Evolutionary conservation across 2,797 vertebrate species (phyloP).

Genomic region (Hippocampus kuda): DNA sequence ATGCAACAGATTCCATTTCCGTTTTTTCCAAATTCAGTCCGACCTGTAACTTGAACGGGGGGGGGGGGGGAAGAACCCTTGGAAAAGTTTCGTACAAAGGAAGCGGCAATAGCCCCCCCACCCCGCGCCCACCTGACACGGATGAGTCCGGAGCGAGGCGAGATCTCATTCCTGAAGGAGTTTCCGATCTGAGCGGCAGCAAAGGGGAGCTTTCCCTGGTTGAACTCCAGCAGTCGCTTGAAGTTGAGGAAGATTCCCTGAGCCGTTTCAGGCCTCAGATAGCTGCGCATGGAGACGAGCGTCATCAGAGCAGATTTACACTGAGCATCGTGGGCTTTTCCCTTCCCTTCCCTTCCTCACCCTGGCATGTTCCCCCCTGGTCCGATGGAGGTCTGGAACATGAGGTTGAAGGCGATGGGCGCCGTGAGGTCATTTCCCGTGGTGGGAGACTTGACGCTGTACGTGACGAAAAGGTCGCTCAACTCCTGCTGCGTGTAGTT

Average conservation of each 20-base stretch:
- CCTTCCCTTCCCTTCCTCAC: slow-evolving; percentile 50
- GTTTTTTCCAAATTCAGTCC: no score
- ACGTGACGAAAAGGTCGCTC: slow-evolving; percentile 87
- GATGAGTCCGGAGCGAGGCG: slow-evolving; percentile 94
- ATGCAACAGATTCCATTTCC: no score
- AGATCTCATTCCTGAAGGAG: slow-evolving; percentile 98
- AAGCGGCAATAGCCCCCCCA: no score
- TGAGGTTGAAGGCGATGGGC: slow-evolving; percentile 93
- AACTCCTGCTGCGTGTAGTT: slow-evolving; percentile 90
- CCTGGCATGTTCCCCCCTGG: slow-evolving; percentile 94
- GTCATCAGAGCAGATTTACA: no score
- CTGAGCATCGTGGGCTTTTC: background rate
- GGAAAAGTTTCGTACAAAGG: no score
- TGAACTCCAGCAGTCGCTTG: slow-evolving; percentile 95
- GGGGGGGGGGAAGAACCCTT: no score
- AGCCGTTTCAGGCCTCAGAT: slow-evolving; percentile 96
- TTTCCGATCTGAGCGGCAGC: slow-evolving; percentile 98
- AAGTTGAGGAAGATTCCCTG: slow-evolving; percentile 99
- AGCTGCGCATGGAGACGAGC: slow-evolving; percentile 60
- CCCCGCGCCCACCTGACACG: slow-evolving; percentile 78
- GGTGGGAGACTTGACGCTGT: slow-evolving; percentile 88
- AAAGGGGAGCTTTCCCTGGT: slow-evolving; percentile 96
- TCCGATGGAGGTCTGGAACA: slow-evolving; percentile 98
- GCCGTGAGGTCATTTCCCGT: slow-evolving; percentile 90
- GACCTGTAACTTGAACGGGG: no score